Conservation (phyloP, 2,113 vertebrate genomes). For the human region GRCh38 chr2:138269001-138269500, state of each 20-base stretch:
- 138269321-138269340: background rate
- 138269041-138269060: background rate
- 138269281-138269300: background rate
- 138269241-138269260: background rate
- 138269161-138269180: background rate
- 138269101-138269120: background rate
- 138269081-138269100: background rate
- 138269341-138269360: background rate
- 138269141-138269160: background rate
- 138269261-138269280: slow-evolving; percentile 28
- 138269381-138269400: background rate
- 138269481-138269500: background rate
- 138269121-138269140: background rate
- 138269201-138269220: background rate
- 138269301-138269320: background rate
- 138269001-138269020: background rate
- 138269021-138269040: background rate
- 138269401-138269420: background rate
- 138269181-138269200: background rate
- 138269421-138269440: background rate
- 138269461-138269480: background rate
- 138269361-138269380: slow-evolving; percentile 25
- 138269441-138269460: slow-evolving; percentile 21
- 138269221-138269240: background rate
- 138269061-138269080: background rate